A percentile compares a stretch with the other conserved stretches of the same genome.
These are phyloP conservation scores for Cheilinus undulatus DNA, from an alignment of 2,113 vertebrate genomes.

Conservation along the genomic window DNA sequence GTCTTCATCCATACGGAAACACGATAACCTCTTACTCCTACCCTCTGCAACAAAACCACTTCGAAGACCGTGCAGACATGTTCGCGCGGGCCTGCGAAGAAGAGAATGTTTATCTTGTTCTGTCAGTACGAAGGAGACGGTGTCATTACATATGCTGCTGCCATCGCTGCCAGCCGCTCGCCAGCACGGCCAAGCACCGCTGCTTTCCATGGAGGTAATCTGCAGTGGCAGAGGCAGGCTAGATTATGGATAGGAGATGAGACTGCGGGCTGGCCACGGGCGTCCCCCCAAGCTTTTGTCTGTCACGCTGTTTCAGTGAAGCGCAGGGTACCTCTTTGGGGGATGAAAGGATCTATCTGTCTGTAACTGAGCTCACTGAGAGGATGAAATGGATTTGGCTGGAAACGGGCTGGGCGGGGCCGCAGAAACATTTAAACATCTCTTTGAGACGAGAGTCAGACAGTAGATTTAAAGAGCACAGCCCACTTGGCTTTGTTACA, in stretches of 20 bases:
- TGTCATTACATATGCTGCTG: constrained; percentile 70
- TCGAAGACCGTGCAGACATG: constrained; percentile 9
- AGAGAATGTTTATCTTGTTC: constrained; percentile 56
- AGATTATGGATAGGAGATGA: constrained; percentile 70
- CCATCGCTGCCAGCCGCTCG: constrained; percentile 56
- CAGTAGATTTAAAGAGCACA: constrained; percentile 17
- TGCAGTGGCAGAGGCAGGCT: constrained; percentile 60
- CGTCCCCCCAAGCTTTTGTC: constrained; percentile 74
- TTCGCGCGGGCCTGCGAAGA: not conserved
- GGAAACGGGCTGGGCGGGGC: constrained; percentile 28
- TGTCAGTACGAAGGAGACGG: constrained; percentile 40
- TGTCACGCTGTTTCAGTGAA: constrained; percentile 66
- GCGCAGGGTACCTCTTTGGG: constrained; percentile 61
- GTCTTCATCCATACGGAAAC: constrained; percentile 18
- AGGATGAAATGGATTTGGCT: constrained; percentile 72
- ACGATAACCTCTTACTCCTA: constrained; percentile 37
- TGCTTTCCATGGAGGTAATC: constrained; percentile 71
- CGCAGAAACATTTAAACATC: constrained; percentile 58
- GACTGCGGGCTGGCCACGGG: constrained; percentile 64
- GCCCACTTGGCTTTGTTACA: constrained; percentile 21
- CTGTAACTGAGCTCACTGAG: constrained; percentile 65
- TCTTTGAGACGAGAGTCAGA: constrained; percentile 4
- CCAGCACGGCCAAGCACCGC: constrained; percentile 40
- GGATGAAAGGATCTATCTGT: constrained; percentile 69
- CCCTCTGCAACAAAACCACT: constrained; percentile 46